A percentile compares a stretch with the other conserved stretches of the same genome.
Conservation (phyloP, 1,140 invertebrate species). For the Colletes gigas region DNA sequence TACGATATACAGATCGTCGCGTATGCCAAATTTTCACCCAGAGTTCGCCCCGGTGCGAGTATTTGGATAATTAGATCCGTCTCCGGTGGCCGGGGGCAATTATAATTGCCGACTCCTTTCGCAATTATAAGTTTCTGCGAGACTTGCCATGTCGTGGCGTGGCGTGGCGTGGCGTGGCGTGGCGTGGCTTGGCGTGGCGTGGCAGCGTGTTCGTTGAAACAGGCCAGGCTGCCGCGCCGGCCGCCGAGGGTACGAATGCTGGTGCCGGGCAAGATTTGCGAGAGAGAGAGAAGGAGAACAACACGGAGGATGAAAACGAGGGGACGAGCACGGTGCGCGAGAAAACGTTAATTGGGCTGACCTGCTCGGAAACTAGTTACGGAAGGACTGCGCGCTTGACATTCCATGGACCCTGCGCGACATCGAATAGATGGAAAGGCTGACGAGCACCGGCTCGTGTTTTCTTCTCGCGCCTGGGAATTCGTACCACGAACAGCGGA, state of each 20-base stretch:
- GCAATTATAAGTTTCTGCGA: conserved; percentile 81
- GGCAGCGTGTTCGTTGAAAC: conserved; percentile 60
- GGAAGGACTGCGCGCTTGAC: conserved; percentile 75
- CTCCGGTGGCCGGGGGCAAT: conserved; percentile 75
- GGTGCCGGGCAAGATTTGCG: conserved; percentile 32
- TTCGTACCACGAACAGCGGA: background rate
- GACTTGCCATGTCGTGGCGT: conserved; percentile 68
- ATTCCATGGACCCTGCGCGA: conserved; percentile 68
- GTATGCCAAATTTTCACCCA: conserved; percentile 32
- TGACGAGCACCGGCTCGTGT: conserved; percentile 38
- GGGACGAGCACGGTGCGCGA: conserved; percentile 72
- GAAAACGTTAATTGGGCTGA: conserved; percentile 82
- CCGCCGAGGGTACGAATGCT: conserved; percentile 40
- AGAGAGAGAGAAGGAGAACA: conserved; percentile 24
- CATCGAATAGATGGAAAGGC: conserved; percentile 43
- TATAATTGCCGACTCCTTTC: conserved; percentile 82
- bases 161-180: conserved; percentile 58
- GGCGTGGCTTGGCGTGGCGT: conserved; percentile 60
- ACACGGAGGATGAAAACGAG: conserved; percentile 30
- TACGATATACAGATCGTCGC: background rate
- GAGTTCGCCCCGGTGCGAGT: conserved; percentile 62
- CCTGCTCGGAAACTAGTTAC: conserved; percentile 82
- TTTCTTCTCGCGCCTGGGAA: conserved; percentile 38
- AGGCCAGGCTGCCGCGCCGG: conserved; percentile 54
- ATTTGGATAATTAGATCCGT: conserved; percentile 78